These are phyloP conservation scores for Subanguina moxae DNA, from an alignment of 1,140 invertebrate genomes.

Conservation along the genomic window DNA sequence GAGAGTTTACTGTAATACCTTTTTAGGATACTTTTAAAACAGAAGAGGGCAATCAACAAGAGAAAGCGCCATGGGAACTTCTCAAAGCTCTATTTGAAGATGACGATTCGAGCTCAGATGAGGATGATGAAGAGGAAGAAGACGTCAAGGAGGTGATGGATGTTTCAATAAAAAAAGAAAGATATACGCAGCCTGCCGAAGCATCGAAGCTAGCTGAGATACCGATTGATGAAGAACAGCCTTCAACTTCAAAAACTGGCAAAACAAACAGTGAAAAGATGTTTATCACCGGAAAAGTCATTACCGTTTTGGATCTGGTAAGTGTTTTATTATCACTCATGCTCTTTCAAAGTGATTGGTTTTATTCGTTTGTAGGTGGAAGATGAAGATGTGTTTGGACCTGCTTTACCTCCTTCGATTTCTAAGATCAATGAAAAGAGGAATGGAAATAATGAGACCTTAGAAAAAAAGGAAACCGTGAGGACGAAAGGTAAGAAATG, in stretches of 20 bases:
- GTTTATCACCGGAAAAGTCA: neutral
- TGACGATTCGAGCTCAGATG: neutral
- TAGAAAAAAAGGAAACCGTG: neutral
- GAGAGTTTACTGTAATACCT: no score
- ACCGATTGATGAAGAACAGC: no score
- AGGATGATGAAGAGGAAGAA: neutral
- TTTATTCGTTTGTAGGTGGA: neutral
- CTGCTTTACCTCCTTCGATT: neutral
- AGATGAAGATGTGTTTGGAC: conserved; percentile 14
- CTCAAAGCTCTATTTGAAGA: conserved; percentile 6
- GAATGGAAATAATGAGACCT: no score
- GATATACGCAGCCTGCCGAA: neutral
- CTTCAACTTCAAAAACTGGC: no score
- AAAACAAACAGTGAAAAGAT: neutral
- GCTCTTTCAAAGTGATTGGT: no score
- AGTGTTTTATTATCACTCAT: no score
- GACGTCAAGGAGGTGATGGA: no score
- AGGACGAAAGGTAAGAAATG: neutral
- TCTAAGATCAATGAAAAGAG: neutral
- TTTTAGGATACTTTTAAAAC: no score
- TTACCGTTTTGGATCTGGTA: conserved; percentile 6
- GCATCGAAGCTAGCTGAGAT: no score
- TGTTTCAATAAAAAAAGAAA: neutral
- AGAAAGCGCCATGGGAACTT: neutral
- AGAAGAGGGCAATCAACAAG: no score